A percentile compares a stretch with the other conserved stretches of the same genome.
Conservation (phyloP, 2,888 invertebrate genomes). For the Coelopa pilipes region DNA sequence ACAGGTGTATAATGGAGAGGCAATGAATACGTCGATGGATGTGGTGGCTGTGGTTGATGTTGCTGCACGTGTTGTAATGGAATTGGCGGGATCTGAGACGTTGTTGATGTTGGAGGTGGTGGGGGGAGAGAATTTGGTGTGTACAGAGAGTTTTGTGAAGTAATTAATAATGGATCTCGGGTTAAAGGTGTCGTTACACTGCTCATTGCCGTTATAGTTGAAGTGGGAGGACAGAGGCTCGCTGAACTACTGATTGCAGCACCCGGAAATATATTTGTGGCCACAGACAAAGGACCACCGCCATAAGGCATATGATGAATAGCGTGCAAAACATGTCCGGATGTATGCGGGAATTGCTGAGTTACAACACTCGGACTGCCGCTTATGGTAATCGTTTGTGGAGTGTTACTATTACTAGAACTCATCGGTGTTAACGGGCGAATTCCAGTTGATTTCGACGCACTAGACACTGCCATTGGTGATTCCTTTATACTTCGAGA, state of each 20-base stretch:
- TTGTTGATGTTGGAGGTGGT: slow-evolving; percentile 54
- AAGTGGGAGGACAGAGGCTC: slow-evolving; percentile 43
- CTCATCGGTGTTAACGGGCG: slow-evolving; percentile 51
- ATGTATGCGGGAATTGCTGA: slow-evolving; percentile 38
- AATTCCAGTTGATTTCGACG: slow-evolving; percentile 41
- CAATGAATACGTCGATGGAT: slow-evolving; percentile 35
- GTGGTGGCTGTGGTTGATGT: slow-evolving; percentile 33
- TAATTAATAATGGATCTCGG: slow-evolving; percentile 11
- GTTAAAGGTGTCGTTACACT: slow-evolving; percentile 43
- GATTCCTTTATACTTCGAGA: slow-evolving; percentile 56
- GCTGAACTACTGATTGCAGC: slow-evolving; percentile 44
- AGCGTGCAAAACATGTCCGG: slow-evolving; percentile 29
- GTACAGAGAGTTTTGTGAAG: slow-evolving; percentile 33
- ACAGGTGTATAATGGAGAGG: slow-evolving; percentile 32
- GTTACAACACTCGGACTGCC: slow-evolving; percentile 25
- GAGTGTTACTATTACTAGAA: slow-evolving; percentile 12
- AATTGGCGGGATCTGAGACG: slow-evolving; percentile 49
- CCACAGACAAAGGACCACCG: slow-evolving; percentile 30
- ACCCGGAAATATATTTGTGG: slow-evolving; percentile 30
- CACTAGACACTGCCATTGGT: slow-evolving; percentile 6
- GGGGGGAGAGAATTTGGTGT: slow-evolving; percentile 51
- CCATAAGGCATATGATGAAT: slow-evolving; percentile 38
- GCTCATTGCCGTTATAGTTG: slow-evolving; percentile 37
- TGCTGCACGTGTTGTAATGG: slow-evolving; percentile 31
- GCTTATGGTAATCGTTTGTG: slow-evolving; percentile 26